Evolutionary conservation across 2,797 vertebrate species (phyloP), one percentile per base, ranked within the genome.

Genomic region (Simalia tracyae): DNA sequence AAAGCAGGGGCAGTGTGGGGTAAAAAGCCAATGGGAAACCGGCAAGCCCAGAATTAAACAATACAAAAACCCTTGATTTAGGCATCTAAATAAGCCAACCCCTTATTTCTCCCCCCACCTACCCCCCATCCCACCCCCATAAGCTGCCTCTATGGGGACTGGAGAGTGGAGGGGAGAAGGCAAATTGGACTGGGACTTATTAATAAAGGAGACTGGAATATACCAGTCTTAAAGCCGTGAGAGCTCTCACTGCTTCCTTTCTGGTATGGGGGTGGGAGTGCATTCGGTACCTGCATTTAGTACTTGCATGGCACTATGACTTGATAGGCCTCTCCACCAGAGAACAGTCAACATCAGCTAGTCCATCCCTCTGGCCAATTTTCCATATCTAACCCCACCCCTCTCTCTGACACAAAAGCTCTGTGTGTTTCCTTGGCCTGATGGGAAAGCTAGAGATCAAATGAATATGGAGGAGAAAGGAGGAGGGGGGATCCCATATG

Each of bases 201-300:
- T 56, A 88, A 68, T 89, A 90, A 92, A 92, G 57, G 28, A 56
- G 59, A 66, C 22, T 57, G 56, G 85, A 87, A 89, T 63, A 64
- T 87, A 50, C 57, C 84, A 86, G 17, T 59, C 19, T 56, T 87
- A 92, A 87, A 59, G 59, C 36, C 28, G 46, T 63, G 66, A 87
- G 22, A 19, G 46, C 46, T 76, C 28, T 61, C 3, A n/a, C 68
- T 42, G n/a, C 50, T 42, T 87, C 59, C 1, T 31, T 87, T 60
- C 59, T 72, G 24, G 19, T 46, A 46, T 2, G 72, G 9, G 89
- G 63, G n/a, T 5, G 42, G 50, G 9, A 24, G 19, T n/a, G 19
- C 56, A 26, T 87, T 90, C 26, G 46, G 36, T 81, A 46, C 1
- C 19, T 81, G 72, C 17, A 5, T 86, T 76, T 24, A 2, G 14